These are phyloP conservation scores for Polymixis lichenea DNA, from an alignment of 2,888 invertebrate species.

Conservation along the genomic window DNA sequence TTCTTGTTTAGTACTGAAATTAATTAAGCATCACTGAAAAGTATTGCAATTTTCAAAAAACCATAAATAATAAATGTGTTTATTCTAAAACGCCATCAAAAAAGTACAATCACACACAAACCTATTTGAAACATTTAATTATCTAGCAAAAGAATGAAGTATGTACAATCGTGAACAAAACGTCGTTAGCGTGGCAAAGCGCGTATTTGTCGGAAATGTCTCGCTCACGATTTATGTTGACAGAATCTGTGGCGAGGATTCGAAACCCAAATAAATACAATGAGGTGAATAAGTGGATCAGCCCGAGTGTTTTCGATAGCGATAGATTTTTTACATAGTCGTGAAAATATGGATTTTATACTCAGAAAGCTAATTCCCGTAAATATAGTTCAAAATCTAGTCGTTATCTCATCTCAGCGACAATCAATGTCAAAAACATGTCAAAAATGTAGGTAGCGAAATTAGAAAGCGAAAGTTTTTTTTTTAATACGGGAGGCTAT, in stretches of 20 bases:
- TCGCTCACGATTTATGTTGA: conserved; percentile 84
- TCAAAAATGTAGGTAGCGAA: not conserved
- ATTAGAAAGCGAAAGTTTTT: no score
- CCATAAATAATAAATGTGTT: not conserved
- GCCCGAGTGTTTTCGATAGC: conserved; percentile 46
- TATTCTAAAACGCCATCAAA: conserved; percentile 1
- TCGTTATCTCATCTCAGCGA: not conserved
- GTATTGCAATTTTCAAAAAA: no score
- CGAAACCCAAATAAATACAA: conserved; percentile 83
- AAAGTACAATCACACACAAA: conserved; percentile 54
- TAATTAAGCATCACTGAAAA: not conserved
- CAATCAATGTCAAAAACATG: not conserved
- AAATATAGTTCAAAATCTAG: not conserved
- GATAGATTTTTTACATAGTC: conserved; percentile 15
- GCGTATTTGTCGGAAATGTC: conserved; percentile 85
- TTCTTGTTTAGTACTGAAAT: not conserved
- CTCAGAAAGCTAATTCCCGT: not conserved
- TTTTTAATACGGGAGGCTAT: no score
- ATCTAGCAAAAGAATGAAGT: conserved; percentile 65
- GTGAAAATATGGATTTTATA: conserved; percentile 1
- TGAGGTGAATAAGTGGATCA: conserved; percentile 51
- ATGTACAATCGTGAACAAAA: conserved; percentile 79
- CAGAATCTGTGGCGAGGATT: conserved; percentile 80
- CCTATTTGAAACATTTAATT: conserved; percentile 66
- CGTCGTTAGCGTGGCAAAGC: conserved; percentile 80